A percentile compares a stretch with the other conserved stretches of the same genome.
Evolutionary conservation across 2,797 vertebrate genomes (phyloP).

Genomic region (Sebastes miniatus): DNA sequence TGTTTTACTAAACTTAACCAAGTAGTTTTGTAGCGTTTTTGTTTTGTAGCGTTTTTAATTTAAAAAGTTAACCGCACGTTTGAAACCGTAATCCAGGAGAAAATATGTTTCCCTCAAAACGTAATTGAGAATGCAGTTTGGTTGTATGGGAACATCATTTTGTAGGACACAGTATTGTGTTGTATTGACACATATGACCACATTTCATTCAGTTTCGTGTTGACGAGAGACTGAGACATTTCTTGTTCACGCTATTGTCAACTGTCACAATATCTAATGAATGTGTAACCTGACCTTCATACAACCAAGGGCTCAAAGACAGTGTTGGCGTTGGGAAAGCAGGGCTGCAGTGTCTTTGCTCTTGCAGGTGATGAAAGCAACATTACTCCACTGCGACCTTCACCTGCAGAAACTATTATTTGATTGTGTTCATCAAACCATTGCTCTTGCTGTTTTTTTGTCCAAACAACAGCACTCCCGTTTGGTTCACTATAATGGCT

Average conservation of each 20-base stretch:
- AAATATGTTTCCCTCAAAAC: neutral
- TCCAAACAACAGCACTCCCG: neutral
- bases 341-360: neutral
- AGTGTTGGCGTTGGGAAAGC: neutral
- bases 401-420: slow-evolving; percentile 9
- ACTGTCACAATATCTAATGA: neutral
- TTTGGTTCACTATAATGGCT: neutral
- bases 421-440: slow-evolving; percentile 20
- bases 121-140: neutral
- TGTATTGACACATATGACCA: neutral
- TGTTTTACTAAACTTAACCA: too few relatives aligned
- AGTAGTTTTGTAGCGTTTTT: too few relatives aligned
- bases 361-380: slow-evolving; percentile 11
- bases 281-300: slow-evolving; percentile 30
- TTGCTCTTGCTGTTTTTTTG: neutral
- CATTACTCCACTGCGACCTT: neutral
- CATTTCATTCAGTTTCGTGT: neutral
- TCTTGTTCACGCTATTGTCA: neutral
- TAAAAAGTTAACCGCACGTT: too few relatives aligned
- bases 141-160: neutral
- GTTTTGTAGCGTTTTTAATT: too few relatives aligned
- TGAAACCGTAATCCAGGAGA: neutral
- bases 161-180: neutral
- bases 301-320: slow-evolving; percentile 15
- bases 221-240: neutral